Percentiles rank a stretch among this genome's conserved stretches.
phyloP scores from a whole-genome alignment of 2,113 vertebrate species.

The Gymnobelideus leadbeateri region DNA sequence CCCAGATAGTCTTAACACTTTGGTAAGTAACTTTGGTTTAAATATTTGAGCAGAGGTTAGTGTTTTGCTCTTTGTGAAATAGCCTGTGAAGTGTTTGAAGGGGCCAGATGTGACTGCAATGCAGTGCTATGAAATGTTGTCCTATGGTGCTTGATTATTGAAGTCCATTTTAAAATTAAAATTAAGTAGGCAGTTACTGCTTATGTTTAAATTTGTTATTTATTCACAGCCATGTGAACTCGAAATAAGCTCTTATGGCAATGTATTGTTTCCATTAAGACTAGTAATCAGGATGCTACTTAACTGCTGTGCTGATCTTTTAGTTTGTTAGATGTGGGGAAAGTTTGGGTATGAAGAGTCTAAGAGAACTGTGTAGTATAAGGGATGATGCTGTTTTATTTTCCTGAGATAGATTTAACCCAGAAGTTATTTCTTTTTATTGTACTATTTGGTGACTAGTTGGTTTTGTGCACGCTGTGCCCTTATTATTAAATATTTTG shows the following conservation, averaged over 20 bases:
- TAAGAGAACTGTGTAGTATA: background rate
- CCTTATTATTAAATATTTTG: background rate
- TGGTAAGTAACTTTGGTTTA: conserved; percentile 29
- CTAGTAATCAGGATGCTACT: conserved; percentile 7
- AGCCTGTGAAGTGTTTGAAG: conserved; percentile 50
- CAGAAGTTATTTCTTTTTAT: conserved; percentile 2
- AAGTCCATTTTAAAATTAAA: conserved; percentile 53
- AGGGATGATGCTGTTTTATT: background rate
- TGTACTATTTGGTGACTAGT: background rate
- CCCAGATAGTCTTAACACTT: background rate
- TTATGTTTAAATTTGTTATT: conserved; percentile 38
- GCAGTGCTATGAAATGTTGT: conserved; percentile 16
- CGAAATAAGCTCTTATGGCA: conserved; percentile 43
- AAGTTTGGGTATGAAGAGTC: background rate
- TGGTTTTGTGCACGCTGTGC: background rate
- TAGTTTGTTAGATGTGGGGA: background rate
- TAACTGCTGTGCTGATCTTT: conserved; percentile 15
- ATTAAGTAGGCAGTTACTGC: conserved; percentile 40
- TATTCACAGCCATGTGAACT: conserved; percentile 15
- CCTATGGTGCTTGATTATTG: conserved; percentile 61
- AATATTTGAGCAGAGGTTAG: conserved; percentile 42
- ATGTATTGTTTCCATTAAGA: conserved; percentile 19
- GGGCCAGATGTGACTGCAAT: conserved; percentile 62
- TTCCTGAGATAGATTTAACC: background rate
- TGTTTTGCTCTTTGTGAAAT: conserved; percentile 56